These are phyloP conservation scores for Montipora sp. DNA, from an alignment of 64 coral and sea anemone genomes.

Conservation along the genomic window DNA sequence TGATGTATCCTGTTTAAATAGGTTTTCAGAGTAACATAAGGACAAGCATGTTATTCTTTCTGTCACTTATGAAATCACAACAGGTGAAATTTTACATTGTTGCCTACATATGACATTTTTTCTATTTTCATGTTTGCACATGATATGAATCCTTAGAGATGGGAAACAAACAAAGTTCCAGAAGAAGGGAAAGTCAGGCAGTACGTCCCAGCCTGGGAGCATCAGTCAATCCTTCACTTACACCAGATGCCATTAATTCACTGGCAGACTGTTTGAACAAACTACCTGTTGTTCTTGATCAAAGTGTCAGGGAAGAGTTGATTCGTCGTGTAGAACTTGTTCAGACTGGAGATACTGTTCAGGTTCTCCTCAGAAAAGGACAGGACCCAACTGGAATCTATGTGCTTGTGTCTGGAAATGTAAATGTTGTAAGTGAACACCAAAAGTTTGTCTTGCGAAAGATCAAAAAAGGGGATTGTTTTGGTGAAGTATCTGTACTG, in stretches of 20 bases:
- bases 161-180: conserved; percentile 71
- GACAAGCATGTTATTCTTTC: no score
- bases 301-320: conserved; percentile 45
- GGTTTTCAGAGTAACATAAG: no score
- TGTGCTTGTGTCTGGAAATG: conserved; percentile 72
- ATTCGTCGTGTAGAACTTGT: conserved; percentile 37
- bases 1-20: no score
- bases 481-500: conserved; percentile 84
- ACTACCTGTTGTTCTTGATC: conserved; percentile 33
- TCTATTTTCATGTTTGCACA: not conserved
- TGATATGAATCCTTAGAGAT: conserved; percentile 4
- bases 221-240: conserved; percentile 46
- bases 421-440: conserved; percentile 60
- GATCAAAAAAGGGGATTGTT: conserved; percentile 66
- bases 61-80: no score
- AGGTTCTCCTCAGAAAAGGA: conserved; percentile 63
- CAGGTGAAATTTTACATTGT: no score
- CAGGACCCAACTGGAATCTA: conserved; percentile 67
- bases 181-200: conserved; percentile 12
- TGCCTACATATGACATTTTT: no score
- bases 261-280: conserved; percentile 63
- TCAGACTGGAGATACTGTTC: conserved; percentile 32
- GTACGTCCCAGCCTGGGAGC: conserved; percentile 14
- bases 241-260: conserved; percentile 47
- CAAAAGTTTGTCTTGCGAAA: conserved; percentile 69